Evolutionary conservation across 2,113 vertebrate species (phyloP).

Genomic region (Serilophus lunatus): DNA sequence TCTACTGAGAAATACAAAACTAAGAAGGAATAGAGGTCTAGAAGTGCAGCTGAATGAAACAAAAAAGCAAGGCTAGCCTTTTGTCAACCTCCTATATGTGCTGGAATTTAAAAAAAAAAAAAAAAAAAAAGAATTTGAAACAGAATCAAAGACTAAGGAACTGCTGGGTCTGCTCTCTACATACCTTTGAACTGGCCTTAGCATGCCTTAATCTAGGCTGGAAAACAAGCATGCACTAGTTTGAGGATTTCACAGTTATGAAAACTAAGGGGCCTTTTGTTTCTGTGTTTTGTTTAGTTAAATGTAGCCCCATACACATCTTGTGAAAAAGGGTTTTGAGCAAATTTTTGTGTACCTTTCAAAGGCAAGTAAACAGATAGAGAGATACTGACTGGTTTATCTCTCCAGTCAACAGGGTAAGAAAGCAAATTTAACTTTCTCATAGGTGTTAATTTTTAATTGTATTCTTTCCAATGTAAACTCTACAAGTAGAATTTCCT

Average conservation of each 20-base stretch:
- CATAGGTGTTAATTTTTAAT: neutral
- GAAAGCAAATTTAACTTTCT: conserved; percentile 10
- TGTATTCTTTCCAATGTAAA: neutral
- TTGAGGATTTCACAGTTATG: conserved; percentile 34
- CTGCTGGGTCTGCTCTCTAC: conserved; percentile 25
- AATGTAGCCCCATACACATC: neutral
- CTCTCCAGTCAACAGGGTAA: neutral
- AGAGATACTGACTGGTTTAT: neutral
- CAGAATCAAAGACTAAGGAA: conserved; percentile 39
- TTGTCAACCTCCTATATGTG: neutral
- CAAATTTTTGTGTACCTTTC: neutral
- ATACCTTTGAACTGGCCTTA: conserved; percentile 49
- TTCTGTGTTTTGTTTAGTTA: neutral
- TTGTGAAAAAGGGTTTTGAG: neutral
- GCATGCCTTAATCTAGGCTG: conserved; percentile 10
- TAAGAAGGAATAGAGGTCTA: neutral
- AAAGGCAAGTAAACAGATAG: neutral
- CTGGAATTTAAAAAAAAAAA: neutral
- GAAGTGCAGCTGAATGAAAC: neutral
- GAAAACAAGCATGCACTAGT: conserved; percentile 3
- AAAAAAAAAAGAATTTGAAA: neutral
- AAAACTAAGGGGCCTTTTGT: conserved; percentile 25
- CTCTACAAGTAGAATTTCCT: neutral
- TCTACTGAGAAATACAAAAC: neutral
- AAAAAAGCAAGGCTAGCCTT: neutral